phyloP scores from a whole-genome alignment of 2,888 invertebrate genomes.

The Lycaena phlaeas region DNA sequence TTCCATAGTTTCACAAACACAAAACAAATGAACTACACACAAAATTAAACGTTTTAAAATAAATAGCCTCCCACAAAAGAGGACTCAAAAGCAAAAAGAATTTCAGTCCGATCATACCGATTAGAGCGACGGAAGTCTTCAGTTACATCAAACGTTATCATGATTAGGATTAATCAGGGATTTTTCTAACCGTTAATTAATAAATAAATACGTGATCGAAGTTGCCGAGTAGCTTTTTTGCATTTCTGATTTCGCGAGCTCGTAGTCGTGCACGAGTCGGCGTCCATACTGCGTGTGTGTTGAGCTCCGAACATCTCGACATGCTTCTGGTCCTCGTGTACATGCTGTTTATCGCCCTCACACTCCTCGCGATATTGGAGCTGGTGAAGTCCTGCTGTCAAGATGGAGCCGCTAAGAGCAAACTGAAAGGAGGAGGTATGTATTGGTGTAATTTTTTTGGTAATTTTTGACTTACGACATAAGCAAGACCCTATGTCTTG shows the following conservation, averaged over 20 bases:
- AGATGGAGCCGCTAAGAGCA: conserved; percentile 24
- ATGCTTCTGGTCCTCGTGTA: conserved; percentile 38
- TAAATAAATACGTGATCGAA: too few relatives aligned
- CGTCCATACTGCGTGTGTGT: background rate
- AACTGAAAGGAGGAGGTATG: conserved; percentile 28
- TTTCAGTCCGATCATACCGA: too few relatives aligned
- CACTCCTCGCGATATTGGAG: conserved; percentile 35
- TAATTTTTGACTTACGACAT: background rate
- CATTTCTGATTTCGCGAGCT: background rate
- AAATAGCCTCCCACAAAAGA: too few relatives aligned
- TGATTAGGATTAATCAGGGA: too few relatives aligned
- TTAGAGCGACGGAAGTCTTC: too few relatives aligned
- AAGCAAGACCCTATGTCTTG: too few relatives aligned
- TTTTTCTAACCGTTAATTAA: too few relatives aligned
- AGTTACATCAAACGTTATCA: too few relatives aligned
- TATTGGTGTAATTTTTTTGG: background rate
- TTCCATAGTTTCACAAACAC: too few relatives aligned
- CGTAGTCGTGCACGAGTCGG: background rate
- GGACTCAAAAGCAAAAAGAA: too few relatives aligned
- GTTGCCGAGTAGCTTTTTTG: background rate
- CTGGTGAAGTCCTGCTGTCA: conserved; percentile 27
- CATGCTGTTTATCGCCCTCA: conserved; percentile 31
- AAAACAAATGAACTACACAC: too few relatives aligned
- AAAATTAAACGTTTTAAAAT: too few relatives aligned
- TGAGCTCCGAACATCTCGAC: conserved; percentile 1